Conservation (phyloP, 2,797 vertebrate species). For the Poecilia gillii region DNA sequence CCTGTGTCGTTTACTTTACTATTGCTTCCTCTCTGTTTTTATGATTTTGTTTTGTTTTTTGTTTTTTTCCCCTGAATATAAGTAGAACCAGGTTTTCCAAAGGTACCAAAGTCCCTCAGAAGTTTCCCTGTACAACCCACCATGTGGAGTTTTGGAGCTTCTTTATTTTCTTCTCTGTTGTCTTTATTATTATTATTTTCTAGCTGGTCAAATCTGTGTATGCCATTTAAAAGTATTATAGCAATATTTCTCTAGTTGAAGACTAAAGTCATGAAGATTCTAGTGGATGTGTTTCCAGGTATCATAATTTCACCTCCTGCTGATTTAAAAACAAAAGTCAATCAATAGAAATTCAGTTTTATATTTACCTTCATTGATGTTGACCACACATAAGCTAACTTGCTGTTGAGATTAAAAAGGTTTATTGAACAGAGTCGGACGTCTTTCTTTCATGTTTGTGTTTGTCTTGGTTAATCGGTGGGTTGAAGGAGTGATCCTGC, state of each 20-base stretch:
- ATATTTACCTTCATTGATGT: constrained; percentile 83
- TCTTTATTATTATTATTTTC: constrained; percentile 39
- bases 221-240: constrained; percentile 92
- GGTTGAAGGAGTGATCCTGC: not conserved
- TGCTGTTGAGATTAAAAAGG: constrained; percentile 87
- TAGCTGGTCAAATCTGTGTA: constrained; percentile 80
- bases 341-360: constrained; percentile 80
- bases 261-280: constrained; percentile 78
- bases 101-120: constrained; percentile 95
- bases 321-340: constrained; percentile 71
- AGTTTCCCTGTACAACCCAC: constrained; percentile 78
- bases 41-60: not conserved
- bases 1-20: constrained; percentile 54
- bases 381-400: constrained; percentile 89
- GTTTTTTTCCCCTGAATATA: constrained; percentile 34
- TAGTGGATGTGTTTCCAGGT: constrained; percentile 83
- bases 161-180: constrained; percentile 72
- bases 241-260: constrained; percentile 93
- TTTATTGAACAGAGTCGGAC: constrained; percentile 76
- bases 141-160: constrained; percentile 80
- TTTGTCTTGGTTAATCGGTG: not conserved
- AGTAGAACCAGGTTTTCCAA: constrained; percentile 83
- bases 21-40: constrained; percentile 35
- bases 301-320: constrained; percentile 81
- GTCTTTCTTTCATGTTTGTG: constrained; percentile 17